A percentile compares a stretch with the other conserved stretches of the same genome.
Conservation (phyloP, 2,888 invertebrate genomes). For the Oxystoma pomonae region DNA sequence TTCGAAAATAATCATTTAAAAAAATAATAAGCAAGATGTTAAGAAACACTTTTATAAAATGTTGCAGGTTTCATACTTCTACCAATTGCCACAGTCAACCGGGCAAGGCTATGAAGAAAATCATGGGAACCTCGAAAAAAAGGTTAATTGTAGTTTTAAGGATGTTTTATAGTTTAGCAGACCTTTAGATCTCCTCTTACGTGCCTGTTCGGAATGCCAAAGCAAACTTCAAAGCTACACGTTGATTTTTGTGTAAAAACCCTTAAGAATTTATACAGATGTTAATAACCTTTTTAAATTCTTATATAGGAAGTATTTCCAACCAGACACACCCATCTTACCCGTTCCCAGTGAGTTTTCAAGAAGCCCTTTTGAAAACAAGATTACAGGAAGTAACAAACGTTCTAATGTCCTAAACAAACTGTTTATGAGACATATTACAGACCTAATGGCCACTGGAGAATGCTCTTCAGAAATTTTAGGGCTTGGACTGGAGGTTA, state of each 20-base stretch:
- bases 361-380: constrained; percentile 47
- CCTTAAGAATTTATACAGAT: not conserved
- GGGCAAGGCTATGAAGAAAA: constrained; percentile 4
- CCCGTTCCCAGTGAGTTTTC: constrained; percentile 33
- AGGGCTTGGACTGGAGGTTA: constrained; percentile 68
- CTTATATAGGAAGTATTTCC: not conserved
- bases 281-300: not conserved
- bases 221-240: too few species aligned
- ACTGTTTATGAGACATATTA: constrained; percentile 75
- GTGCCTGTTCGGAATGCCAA: too few species aligned
- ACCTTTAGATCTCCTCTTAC: not conserved
- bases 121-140: constrained; percentile 8
- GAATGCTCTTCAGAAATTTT: constrained; percentile 57
- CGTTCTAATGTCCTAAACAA: constrained; percentile 70
- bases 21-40: not conserved
- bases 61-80: constrained; percentile 2
- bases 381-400: constrained; percentile 53
- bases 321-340: not conserved
- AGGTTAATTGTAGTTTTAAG: not conserved
- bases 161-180: not conserved
- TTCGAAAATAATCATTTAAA: too few species aligned
- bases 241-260: too few species aligned
- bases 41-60: not conserved
- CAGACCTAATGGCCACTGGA: constrained; percentile 73
- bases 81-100: constrained; percentile 1